Evolutionary conservation across 2,888 invertebrate genomes (phyloP).

Genomic region (Epistrophe grossulariae): DNA sequence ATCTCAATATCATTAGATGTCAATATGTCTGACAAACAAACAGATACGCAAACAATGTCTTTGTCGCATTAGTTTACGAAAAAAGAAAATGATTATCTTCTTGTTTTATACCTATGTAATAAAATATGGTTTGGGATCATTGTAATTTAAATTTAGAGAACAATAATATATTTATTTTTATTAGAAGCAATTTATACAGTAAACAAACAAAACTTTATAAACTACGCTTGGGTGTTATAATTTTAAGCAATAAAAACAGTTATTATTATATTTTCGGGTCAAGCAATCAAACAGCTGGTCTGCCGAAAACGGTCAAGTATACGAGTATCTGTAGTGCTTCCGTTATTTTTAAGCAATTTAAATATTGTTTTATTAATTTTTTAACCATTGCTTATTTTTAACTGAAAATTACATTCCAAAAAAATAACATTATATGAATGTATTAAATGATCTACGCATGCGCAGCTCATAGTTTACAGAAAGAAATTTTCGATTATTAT

Average conservation of each 20-base stretch:
- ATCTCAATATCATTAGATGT: conserved; percentile 66
- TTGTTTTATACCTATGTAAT: conserved; percentile 69
- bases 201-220: conserved; percentile 14
- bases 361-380: not conserved
- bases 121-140: conserved; percentile 69
- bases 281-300: conserved; percentile 35
- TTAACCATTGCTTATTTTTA: not conserved
- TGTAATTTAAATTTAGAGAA: conserved; percentile 57
- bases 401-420: conserved; percentile 57
- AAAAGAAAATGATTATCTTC: conserved; percentile 48
- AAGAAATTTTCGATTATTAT: not conserved
- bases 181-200: conserved; percentile 59
- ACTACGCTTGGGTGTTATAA: not conserved
- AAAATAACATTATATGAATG: not conserved
- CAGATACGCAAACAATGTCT: conserved; percentile 58
- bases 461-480: conserved; percentile 6
- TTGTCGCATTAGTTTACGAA: conserved; percentile 49
- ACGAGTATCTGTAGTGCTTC: conserved; percentile 17
- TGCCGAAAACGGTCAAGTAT: conserved; percentile 6
- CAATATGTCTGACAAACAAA: conserved; percentile 56
- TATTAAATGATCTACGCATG: conserved; percentile 1
- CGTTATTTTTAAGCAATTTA: conserved; percentile 12
- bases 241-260: conserved; percentile 12
- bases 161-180: conserved; percentile 64
- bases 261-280: conserved; percentile 17